Evolutionary conservation across 2,888 invertebrate genomes (phyloP).

Genomic region (Acrobeloides nanus): DNA sequence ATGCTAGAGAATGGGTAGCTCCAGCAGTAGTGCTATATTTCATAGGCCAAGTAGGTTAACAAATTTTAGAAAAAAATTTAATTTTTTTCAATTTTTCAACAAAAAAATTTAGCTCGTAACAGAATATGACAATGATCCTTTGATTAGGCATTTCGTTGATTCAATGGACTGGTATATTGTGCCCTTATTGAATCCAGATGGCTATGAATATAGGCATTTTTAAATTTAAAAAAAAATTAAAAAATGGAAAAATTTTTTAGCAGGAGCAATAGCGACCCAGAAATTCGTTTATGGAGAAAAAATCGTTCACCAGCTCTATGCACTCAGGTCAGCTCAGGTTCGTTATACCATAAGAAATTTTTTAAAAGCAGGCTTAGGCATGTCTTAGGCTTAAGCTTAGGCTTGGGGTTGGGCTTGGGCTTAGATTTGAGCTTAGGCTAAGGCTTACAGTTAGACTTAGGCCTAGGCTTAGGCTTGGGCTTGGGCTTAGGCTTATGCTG

Average conservation of each 20-base stretch:
- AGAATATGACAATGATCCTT: conserved; percentile 40
- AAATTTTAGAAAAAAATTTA: neutral
- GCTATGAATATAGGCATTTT: conserved; percentile 19
- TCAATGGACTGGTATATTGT: conserved; percentile 51
- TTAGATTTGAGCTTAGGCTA: too few relatives aligned
- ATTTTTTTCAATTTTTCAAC: neutral
- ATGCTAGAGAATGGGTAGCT: conserved; percentile 43
- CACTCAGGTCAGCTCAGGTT: conserved; percentile 27
- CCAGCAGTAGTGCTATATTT: conserved; percentile 51
- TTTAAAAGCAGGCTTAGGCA: too few relatives aligned
- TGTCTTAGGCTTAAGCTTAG: too few relatives aligned
- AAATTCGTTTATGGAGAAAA: conserved; percentile 43
- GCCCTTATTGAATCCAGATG: conserved; percentile 51
- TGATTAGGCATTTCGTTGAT: conserved; percentile 45
- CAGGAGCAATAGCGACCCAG: conserved; percentile 28
- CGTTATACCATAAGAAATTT: too few relatives aligned
- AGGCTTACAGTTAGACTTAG: too few relatives aligned
- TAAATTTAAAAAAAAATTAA: too few relatives aligned
- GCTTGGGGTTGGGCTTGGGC: too few relatives aligned
- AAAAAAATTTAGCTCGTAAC: conserved; percentile 34
- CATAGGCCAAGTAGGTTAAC: conserved; percentile 35
- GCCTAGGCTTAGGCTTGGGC: too few relatives aligned
- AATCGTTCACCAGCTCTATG: conserved; percentile 40
- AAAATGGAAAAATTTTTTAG: too few relatives aligned
- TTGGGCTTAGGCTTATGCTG: too few relatives aligned